Evolutionary conservation across 2,113 vertebrate genomes (phyloP), one percentile per base, ranked within the genome.

Genomic region (Caracal caracal): DNA sequence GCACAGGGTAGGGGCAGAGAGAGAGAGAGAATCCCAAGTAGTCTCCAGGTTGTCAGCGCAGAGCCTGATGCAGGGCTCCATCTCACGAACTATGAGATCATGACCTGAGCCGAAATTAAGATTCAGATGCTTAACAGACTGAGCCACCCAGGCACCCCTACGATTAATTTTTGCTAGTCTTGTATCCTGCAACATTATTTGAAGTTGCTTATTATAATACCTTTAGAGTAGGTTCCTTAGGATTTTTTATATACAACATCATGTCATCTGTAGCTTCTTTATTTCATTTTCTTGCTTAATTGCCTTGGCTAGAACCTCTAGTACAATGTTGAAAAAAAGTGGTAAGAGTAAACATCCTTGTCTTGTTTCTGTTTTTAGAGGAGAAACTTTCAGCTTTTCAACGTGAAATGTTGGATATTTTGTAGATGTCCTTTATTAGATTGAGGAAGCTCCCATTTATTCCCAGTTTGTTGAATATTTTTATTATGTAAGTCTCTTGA

Each of bases 181-280:
- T 78, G 35, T 68, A 70, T 93, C 33, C 30, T 91, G 3, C 3
- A 82, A 17, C 16, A 10, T n/a, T 70, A 59, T 65, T 78, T 93
- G 82, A 75, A 88, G 15, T 78, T 93, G 26, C 61, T 87, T 30
- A 56, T 78, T 93, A 84, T 94, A 35, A n/a, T 85, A 28, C 28
- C 30, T 59, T 82, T 35, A 82, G 66, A 93, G 80, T 49, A 66
- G 30, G 59, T 71, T 81, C 28, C 51, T 92, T 93, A 53, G 47
- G 30, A 24, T 91, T 95, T 94, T 91, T 10, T 75, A 2, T 71
- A 24, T 87, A 9, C 22, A 56, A 43, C 26, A 43, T 92, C 43
- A 71, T 78, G 17, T 15, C 11, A 47, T 15, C 40, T 88, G 4
- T 15, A 71, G 1, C 37, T 93, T 93, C 30, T 63, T 82, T 90